Percentiles rank a stretch among this genome's conserved stretches.
These are phyloP conservation scores for Temnothorax longispinosus DNA, from an alignment of 1,140 invertebrate genomes.

Conservation along the genomic window DNA sequence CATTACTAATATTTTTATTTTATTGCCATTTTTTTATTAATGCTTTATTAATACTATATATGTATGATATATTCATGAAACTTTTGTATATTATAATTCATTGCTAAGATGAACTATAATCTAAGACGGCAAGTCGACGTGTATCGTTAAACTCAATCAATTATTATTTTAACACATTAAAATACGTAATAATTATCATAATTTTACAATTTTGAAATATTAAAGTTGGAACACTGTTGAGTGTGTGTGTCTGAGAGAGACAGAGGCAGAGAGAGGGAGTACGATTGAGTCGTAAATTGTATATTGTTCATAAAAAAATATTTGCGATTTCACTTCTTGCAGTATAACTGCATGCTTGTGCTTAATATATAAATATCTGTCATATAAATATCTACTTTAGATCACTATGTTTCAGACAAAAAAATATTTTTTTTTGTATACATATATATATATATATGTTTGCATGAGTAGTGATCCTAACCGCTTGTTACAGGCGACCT, in stretches of 20 bases:
- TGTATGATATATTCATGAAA: constrained; percentile 14
- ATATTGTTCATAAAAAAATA: not conserved
- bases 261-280: not conserved
- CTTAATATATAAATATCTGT: constrained; percentile 61
- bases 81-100: constrained; percentile 10
- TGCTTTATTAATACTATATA: constrained; percentile 51
- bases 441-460: constrained; percentile 45
- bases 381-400: constrained; percentile 8
- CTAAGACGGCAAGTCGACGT: not conserved
- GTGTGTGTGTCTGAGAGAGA: not conserved
- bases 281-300: not conserved
- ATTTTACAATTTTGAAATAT: constrained; percentile 15
- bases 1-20: constrained; percentile 60
- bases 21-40: constrained; percentile 43
- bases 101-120: not conserved
- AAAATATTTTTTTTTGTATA: constrained; percentile 8
- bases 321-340: constrained; percentile 27
- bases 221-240: not conserved
- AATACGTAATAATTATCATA: not conserved
- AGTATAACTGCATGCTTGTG: constrained; percentile 65
- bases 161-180: not conserved
- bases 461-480: constrained; percentile 83
- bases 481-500: constrained; percentile 78
- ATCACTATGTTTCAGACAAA: not conserved
- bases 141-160: not conserved